Base-by-base conservation (phyloP, 2,888 invertebrate genomes). In the Hypsopygia costalis region DNA sequence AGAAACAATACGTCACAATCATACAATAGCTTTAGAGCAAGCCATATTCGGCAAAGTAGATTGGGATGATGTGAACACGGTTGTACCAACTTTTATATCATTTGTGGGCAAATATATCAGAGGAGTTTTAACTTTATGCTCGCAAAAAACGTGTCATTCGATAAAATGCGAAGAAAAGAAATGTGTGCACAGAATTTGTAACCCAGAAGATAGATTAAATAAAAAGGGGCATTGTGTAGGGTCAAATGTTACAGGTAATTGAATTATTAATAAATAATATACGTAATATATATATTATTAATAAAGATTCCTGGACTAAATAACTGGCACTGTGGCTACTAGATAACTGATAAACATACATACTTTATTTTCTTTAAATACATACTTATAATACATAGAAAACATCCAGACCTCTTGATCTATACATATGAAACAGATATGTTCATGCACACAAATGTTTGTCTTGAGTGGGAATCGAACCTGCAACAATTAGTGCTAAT, bases 81-180 rank as follows among this genome's bases (percentile, higher is more conserved):
- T 86, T 6, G 79, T 71, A 8, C 83, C 85, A 10, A 73, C 75
- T 7, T 82, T 87, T 42, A 66, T 82, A 54, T 81, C 83, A 6
- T 83, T 85, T 46, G 68, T 86, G 5, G 88, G 88, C 7, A 88
- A 88, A 72, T 81, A 88, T 49, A 67, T 82, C n/a, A 69, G 54
- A 41, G 87, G 87, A 11, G 59, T 75, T 35, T 54, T 88, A 50
- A 85, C 87, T 29, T 80, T 87, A 48, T 88, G 87, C 48, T 85
- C 87, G 1, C 58, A 77, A 40, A 69, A 48, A 34, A 53, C 69
- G 48, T 88, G 87, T 43, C 82, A 81, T 52, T 88, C 88, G 20
- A 79, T 87, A 72, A 85, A 85, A 53, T 88, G 88, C 47, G 62
- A 53, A 6, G 61, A 80, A 29, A 82, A 83, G 57, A 58, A 49